Base-by-base conservation (phyloP, 2,113 vertebrate genomes). In the Harpagus bidentatus region DNA sequence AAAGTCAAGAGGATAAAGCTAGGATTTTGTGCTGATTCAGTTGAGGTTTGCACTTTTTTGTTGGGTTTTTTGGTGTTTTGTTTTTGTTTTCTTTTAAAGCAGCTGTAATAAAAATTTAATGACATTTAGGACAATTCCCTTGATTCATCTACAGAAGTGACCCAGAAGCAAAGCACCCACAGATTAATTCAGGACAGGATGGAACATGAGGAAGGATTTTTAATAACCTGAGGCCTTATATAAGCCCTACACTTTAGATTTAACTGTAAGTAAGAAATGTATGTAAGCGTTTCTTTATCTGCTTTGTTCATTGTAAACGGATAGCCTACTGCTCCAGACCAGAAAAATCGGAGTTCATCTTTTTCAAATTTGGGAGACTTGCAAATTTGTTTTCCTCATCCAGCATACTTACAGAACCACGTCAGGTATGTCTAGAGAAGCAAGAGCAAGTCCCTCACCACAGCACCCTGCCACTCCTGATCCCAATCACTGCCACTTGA, bases 121-220 rank as follows among this genome's bases (percentile, higher is more conserved):
- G 31, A 66, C 58, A 95, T 86, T 84, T 77, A 94, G 93, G 88
- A 72, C 72, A 87, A 71, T 28, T 87, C 72, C 70, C 69, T 71
- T 58, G 69, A 79, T 93, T 86, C 53, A 32, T 67, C 80, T 79
- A 50, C 91, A 97, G 93, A 95, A 94, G 82, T 94, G 95, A 96
- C 91, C 90, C 88, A 92, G 90, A 90, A 90, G 84, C 94, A 94
- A 90, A 92, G 89, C 84, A 93, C 59, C 63, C 76, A 74, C 36
- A 88, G 96, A 88, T 95, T 93, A 96, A 93, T 94, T 93, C 91
- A 87, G 88, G 88, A 79, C 84, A 94, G 32, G 61, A 78, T 84
- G 66, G 53, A 89, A 84, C 89, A 82, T n/a, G 80, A 80, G 69
- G 74, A 88, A 94, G 67, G 62, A 40, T 78, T 90, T 93, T 95